Conservation (phyloP, 2,113 vertebrate genomes). For the Chlamydotis undulata region DNA sequence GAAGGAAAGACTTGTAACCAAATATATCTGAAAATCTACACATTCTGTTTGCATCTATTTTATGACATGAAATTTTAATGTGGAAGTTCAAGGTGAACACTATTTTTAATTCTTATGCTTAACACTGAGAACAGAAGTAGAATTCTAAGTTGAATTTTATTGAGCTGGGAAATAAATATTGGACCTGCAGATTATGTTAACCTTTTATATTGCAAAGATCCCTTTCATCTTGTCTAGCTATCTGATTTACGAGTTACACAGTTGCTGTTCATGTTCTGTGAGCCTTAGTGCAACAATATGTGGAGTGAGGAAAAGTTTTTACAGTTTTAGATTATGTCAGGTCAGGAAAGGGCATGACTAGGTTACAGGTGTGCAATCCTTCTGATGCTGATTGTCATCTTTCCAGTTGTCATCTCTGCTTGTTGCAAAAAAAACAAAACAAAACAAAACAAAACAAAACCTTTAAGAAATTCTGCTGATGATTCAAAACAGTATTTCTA, state of each 20-base stretch:
- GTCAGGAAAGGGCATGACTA: background rate
- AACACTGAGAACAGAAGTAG: background rate
- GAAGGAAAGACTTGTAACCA: background rate
- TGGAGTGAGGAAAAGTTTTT: fast-evolving
- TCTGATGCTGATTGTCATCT: background rate
- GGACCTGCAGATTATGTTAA: background rate
- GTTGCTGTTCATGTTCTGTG: background rate
- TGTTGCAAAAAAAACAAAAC: background rate
- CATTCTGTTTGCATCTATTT: background rate
- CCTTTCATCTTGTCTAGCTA: background rate
- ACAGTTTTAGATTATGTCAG: background rate
- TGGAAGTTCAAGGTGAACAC: background rate
- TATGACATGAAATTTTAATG: background rate
- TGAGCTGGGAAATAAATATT: background rate
- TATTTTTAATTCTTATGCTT: background rate
- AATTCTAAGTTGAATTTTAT: conserved; percentile 3
- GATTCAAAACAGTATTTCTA: background rate
- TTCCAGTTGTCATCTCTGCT: background rate
- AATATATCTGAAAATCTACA: background rate
- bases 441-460: too few relatives aligned
- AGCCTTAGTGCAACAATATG: fast-evolving
- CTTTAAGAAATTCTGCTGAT: background rate
- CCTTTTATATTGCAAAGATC: background rate
- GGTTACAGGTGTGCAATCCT: background rate
- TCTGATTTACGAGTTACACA: background rate